Base-by-base conservation (phyloP, 1,140 invertebrate genomes). In the Triops longicaudatus region DNA sequence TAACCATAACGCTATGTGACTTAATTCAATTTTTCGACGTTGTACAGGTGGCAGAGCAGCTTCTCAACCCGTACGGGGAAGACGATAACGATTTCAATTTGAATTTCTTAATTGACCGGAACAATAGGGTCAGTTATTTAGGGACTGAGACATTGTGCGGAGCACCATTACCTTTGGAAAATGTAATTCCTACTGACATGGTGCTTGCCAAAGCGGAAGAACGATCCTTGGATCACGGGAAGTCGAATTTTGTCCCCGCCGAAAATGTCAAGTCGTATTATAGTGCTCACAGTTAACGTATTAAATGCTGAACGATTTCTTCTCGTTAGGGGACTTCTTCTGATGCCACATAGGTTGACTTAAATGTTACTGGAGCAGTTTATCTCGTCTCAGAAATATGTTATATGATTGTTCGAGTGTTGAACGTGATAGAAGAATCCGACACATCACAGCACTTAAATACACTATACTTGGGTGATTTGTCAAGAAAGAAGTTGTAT, bases 1-100 rank as follows among this genome's bases (percentile, higher is more conserved):
- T 1, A 0, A 12, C 26, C n/a, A 22, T 75, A 22, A 11, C 6
- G 27, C 5, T 42, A 22, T 37, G 17, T 75, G 3, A 26, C 22
- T 28, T 42, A 10, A 7, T 26, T 22, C 81, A 83, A 78, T 88
- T 87, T 82, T 84, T 88, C 80, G 87, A 87, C 81, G 87, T 87
- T 80, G 14, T 88, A 0, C 81, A 83, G 77, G 82, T 84, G 31
- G 84, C 84, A 6, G 84, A 85, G 75, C 81, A 81, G 31, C 76
- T 85, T 78, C 81, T 85, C n/a, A 85, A 84, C 80, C 84, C 84
- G 0, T 88, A 87, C 79, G 87, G 86, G 6, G 85, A 87, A 80
- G 86, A 87, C 80, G 87, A 88, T 76, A 86, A 87, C 77, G 86
- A 87, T 80, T 87, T 84, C 83, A 86, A 87, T 76, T 42, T 82